These are phyloP conservation scores for Peromyscus melanophrys DNA, from an alignment of 2,797 vertebrate genomes.

Conservation along the genomic window DNA sequence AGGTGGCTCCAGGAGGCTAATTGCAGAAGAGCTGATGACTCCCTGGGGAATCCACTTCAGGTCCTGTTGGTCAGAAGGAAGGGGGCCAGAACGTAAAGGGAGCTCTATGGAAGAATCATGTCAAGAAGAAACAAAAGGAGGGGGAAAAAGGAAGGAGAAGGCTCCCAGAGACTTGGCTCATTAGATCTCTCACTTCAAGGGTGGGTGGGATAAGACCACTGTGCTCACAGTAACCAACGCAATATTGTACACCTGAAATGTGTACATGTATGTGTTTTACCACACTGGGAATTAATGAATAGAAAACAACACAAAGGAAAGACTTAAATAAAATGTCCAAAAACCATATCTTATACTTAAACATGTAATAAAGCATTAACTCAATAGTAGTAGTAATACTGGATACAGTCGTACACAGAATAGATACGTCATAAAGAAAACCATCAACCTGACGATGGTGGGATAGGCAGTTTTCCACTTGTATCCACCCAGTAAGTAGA, in stretches of 20 bases:
- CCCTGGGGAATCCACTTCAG: slow-evolving; percentile 65
- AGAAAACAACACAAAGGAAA: not conserved
- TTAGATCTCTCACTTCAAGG: not conserved
- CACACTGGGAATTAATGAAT: not conserved
- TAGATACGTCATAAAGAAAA: not conserved
- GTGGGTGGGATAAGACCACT: not conserved
- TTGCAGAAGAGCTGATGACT: slow-evolving; percentile 74
- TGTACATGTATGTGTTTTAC: not conserved
- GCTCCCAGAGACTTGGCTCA: not conserved
- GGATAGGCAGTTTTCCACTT: not conserved
- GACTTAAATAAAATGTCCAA: not conserved
- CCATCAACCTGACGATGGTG: not conserved
- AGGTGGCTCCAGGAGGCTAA: slow-evolving; percentile 74
- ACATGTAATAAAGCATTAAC: not conserved
- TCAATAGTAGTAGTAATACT: not conserved
- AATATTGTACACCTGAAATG: not conserved
- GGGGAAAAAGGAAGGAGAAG: accelerated
- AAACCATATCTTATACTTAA: not conserved
- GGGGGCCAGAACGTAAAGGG: slow-evolving; percentile 52
- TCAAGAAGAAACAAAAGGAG: not conserved
- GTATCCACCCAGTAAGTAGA: not conserved
- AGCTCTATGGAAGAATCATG: not conserved
- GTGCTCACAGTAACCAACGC: not conserved
- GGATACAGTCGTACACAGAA: not conserved
- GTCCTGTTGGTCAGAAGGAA: slow-evolving; percentile 74